A percentile compares a stretch with the other conserved stretches of the same genome.
phyloP scores from a whole-genome alignment of 1,140 invertebrate species.

The Drosophila albomicans region DNA sequence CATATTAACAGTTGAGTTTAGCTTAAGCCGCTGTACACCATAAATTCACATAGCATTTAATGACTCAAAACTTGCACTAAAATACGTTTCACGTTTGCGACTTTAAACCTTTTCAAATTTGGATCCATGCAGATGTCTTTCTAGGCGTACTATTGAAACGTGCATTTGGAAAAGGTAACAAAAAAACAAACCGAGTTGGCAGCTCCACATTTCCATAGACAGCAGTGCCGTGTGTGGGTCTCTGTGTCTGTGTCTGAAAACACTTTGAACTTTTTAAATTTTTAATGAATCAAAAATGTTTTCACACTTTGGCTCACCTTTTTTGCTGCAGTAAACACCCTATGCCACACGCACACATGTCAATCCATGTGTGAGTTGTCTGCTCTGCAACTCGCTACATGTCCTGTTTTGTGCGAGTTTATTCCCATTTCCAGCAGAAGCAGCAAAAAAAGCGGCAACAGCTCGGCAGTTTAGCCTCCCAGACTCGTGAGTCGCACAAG shows the following conservation, averaged over 20 bases:
- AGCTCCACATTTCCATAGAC: constrained; percentile 33
- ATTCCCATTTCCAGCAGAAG: constrained; percentile 68
- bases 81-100: not conserved
- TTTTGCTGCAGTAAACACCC: constrained; percentile 32
- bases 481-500: constrained; percentile 14
- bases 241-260: constrained; percentile 63
- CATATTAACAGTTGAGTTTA: not conserved
- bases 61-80: constrained; percentile 1
- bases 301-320: constrained; percentile 75
- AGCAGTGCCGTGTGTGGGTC: not conserved
- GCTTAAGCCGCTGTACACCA: no score
- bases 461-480: constrained; percentile 38
- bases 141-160: not conserved
- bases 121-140: not conserved
- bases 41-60: not conserved
- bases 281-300: constrained; percentile 84
- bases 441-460: constrained; percentile 46
- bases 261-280: constrained; percentile 84
- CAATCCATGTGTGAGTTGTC: constrained; percentile 21
- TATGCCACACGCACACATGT: constrained; percentile 19
- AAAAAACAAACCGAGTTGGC: constrained; percentile 33
- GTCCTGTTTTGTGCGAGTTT: constrained; percentile 41
- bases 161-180: constrained; percentile 17
- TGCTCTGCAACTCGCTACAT: constrained; percentile 31
- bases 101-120: constrained; percentile 20